Conservation (phyloP, 2,888 invertebrate species). For the Ochropleura plecta region DNA sequence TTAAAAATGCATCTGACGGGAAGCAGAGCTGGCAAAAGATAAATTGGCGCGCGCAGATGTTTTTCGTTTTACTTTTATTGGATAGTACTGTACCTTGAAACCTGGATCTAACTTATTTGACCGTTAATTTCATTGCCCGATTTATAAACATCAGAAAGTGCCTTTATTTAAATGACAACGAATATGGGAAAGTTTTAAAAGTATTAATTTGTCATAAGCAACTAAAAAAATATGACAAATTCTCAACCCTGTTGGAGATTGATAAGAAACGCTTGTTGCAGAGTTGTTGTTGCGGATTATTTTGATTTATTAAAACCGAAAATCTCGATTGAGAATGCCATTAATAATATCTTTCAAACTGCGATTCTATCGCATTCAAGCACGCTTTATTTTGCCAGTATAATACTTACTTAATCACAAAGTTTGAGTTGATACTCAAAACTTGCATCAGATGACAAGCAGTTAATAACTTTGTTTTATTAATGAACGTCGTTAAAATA, state of each 20-base stretch:
- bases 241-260: not conserved
- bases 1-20: slow-evolving; percentile 12
- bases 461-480: slow-evolving; percentile 36
- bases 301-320: not conserved
- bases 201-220: no score
- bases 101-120: not conserved
- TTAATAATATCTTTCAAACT: slow-evolving; percentile 12
- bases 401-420: slow-evolving; percentile 34
- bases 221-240: not conserved
- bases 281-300: not conserved
- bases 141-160: not conserved
- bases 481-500: slow-evolving; percentile 35
- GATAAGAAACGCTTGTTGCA: not conserved
- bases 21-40: not conserved
- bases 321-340: not conserved
- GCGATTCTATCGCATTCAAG: slow-evolving; percentile 1
- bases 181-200: no score
- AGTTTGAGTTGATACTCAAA: slow-evolving; percentile 28
- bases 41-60: not conserved
- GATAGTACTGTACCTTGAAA: not conserved
- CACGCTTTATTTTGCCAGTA: slow-evolving; percentile 11
- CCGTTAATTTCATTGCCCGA: not conserved
- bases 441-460: slow-evolving; percentile 50
- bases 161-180: not conserved
- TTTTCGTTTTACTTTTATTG: not conserved